phyloP scores from a whole-genome alignment of 2,888 invertebrate species.

The Cryptosula pallasiana region DNA sequence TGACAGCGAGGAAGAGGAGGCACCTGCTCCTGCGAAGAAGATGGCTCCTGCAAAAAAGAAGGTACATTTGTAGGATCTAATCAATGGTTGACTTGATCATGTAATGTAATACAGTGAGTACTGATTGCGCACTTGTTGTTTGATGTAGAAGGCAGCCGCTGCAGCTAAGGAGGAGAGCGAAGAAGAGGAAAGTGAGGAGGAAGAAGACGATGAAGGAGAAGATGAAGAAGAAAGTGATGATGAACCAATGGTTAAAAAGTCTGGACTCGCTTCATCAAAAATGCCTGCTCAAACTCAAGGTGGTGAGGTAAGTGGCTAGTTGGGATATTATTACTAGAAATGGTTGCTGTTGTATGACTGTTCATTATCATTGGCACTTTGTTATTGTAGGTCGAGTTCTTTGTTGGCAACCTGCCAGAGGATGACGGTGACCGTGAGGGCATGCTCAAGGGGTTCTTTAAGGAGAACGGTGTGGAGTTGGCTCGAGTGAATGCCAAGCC shows the following conservation, averaged over 20 bases:
- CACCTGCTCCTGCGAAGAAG: background rate
- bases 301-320: background rate
- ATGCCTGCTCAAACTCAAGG: background rate
- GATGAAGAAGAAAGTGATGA: conserved; percentile 15
- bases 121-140: too few species aligned
- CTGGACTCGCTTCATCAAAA: background rate
- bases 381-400: background rate
- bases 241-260: background rate
- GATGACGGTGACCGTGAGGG: background rate
- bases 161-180: background rate
- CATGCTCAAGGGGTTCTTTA: background rate
- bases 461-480: background rate
- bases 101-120: too few species aligned
- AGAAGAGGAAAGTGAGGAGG: conserved; percentile 7
- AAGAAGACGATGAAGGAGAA: background rate
- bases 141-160: background rate
- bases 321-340: background rate
- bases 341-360: background rate
- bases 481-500: background rate
- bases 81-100: too few species aligned
- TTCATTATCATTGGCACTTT: background rate
- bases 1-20: conserved; percentile 3
- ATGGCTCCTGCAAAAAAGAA: background rate
- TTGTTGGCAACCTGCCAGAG: conserved; percentile 16
- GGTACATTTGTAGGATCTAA: too few species aligned